Evolutionary conservation across 2,113 vertebrate species (phyloP), one percentile per base, ranked within the genome.

Genomic region (Muntiacus reevesi): DNA sequence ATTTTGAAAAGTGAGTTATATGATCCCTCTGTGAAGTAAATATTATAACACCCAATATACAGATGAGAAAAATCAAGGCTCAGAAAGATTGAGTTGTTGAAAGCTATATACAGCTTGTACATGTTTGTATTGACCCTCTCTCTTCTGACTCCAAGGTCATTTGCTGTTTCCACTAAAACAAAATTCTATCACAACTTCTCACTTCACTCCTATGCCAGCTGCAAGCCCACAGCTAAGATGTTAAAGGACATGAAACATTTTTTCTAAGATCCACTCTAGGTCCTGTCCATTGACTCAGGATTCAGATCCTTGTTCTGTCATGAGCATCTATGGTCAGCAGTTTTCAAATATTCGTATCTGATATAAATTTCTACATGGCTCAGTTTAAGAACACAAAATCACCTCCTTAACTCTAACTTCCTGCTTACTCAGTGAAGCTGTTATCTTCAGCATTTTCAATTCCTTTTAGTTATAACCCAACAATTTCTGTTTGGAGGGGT

Each of bases 21-120:
- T 7, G 84, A 67, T 7, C 74, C 7, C 21, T 23, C 57, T 23
- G 2, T 76, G 54, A 92, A 57, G n/a, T 54, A 95, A 25, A 52
- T 89, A 90, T 55, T 76, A 2, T 40, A 93, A 74, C 30, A 12
- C 5, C 10, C 47, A 74, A 64, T 82, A 64, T 50, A 36, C 27
- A 85, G 87, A 85, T 87, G 67, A 57, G 30, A 82, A 74, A 97
- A 93, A 45, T 83, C 17, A 94, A 97, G 50, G 4, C 40, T 92
- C 45, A 84, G 21, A 15, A 78, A 90, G 3, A 19, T 17, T 83
- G 64, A 93, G 33, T 45, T 64, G 50, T 71, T 87, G 16, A 76
- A 83, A 89, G 30, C 14, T 28, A 59, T 14, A 79, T 23, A 55
- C 14, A 67, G 28, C 9, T 79, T 88, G 8, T 43, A 67, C 16